Percentiles rank a stretch among this genome's conserved stretches.
Conservation (phyloP, 2,113 vertebrate genomes). For the Charina bottae region DNA sequence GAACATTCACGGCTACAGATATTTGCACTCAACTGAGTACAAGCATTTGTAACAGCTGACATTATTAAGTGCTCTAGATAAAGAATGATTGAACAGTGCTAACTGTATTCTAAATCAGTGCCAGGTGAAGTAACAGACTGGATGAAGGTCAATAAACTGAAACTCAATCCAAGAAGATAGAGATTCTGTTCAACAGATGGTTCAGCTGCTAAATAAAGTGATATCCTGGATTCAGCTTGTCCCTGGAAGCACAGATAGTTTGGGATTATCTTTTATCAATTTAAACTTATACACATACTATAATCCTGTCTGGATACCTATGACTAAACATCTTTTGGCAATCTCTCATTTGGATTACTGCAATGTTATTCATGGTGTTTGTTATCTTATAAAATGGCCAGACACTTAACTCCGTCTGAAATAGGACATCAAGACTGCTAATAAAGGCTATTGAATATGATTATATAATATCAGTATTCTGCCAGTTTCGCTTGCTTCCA, state of each 20-base stretch:
- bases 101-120: background rate
- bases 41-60: background rate
- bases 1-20: background rate
- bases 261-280: background rate
- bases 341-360: background rate
- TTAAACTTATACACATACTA: background rate
- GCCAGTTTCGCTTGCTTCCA: background rate
- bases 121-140: background rate
- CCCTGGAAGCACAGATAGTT: background rate
- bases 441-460: background rate
- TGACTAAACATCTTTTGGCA: background rate
- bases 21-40: background rate
- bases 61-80: background rate
- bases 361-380: background rate
- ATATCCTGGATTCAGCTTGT: background rate
- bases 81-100: background rate
- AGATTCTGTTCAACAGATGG: background rate
- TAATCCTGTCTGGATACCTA: background rate
- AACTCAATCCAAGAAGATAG: background rate
- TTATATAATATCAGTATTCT: background rate
- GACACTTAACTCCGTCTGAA: background rate
- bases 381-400: background rate
- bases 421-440: background rate
- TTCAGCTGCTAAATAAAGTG: background rate
- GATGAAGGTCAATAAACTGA: background rate